phyloP scores from a whole-genome alignment of 1,140 invertebrate genomes.

The Nixonia krombeini region DNA sequence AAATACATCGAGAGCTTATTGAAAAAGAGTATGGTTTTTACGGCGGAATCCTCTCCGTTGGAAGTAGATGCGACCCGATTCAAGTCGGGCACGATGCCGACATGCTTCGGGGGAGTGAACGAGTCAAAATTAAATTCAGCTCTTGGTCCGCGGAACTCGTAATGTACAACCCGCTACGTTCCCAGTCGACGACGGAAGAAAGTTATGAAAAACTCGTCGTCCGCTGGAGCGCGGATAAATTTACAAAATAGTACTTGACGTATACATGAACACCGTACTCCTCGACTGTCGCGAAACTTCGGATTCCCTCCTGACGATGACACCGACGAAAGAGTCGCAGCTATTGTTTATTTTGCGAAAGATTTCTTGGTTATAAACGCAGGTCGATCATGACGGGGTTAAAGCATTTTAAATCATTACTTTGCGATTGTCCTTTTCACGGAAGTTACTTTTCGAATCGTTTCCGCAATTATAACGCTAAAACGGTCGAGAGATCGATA shows the following conservation, averaged over 20 bases:
- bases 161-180: conserved; percentile 33
- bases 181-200: conserved; percentile 29
- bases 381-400: no score
- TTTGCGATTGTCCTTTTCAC: no score
- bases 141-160: conserved; percentile 35
- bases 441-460: no score
- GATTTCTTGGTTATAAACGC: no score
- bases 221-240: conserved; percentile 36
- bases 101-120: conserved; percentile 8
- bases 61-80: conserved; percentile 25
- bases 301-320: no score
- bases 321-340: no score
- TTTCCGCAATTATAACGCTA: no score
- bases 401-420: no score
- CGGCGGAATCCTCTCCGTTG: background rate
- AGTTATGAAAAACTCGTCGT: conserved; percentile 48
- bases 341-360: no score
- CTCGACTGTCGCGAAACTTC: background rate
- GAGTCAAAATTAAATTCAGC: conserved; percentile 40
- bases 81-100: conserved; percentile 22
- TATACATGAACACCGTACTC: background rate
- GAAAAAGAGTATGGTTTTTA: conserved; percentile 42
- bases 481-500: no score
- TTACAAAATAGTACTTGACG: conserved; percentile 48
- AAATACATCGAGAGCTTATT: conserved; percentile 39